Evolutionary conservation across 2,113 vertebrate species (phyloP).

Genomic region (Sylvicapra grimmia): DNA sequence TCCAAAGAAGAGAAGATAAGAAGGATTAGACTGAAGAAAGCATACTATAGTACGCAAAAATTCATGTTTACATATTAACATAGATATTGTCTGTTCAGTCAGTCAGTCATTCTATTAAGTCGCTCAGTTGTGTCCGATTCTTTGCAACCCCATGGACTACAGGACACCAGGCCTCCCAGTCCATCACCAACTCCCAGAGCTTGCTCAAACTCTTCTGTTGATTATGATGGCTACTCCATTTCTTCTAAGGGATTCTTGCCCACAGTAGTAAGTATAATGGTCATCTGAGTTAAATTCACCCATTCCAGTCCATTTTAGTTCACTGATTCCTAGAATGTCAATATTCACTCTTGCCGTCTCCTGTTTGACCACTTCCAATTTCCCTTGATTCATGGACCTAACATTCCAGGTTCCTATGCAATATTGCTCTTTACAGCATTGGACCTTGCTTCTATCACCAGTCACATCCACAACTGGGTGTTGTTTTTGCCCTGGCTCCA

Average conservation of each 20-base stretch:
- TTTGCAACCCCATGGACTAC: not conserved
- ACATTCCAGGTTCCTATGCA: too few species aligned
- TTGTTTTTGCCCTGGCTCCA: not conserved
- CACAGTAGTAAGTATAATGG: too few species aligned
- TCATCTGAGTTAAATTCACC: too few species aligned
- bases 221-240: too few species aligned
- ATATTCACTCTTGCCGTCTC: too few species aligned
- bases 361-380: too few species aligned
- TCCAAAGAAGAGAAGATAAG: not conserved
- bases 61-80: not conserved
- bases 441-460: not conserved
- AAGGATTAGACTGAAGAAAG: not conserved
- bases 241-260: too few species aligned
- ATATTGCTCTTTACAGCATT: not conserved
- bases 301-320: too few species aligned
- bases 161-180: not conserved
- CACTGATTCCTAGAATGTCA: accelerated
- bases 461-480: not conserved
- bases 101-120: not conserved
- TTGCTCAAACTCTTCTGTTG: not conserved
- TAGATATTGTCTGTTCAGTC: not conserved
- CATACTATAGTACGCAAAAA: not conserved
- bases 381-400: too few species aligned
- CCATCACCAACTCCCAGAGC: not conserved
- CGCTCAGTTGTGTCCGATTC: accelerated